Conservation (phyloP, 1,140 invertebrate genomes). For the Vanessa tameamea region DNA sequence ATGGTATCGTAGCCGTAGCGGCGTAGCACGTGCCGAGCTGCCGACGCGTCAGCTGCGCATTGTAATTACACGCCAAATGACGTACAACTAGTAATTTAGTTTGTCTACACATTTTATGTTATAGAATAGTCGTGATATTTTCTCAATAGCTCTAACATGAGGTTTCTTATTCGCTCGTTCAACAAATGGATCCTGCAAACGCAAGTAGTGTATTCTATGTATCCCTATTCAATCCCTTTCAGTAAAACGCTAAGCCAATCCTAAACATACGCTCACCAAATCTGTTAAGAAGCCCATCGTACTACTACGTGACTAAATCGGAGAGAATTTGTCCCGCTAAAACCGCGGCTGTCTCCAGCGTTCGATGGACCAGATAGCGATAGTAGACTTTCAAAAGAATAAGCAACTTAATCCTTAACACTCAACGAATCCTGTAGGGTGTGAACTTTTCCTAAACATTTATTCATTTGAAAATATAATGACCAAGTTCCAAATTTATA, state of each 20-base stretch:
- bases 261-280: constrained; percentile 68
- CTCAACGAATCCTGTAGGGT: constrained; percentile 60
- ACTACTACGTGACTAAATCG: constrained; percentile 72
- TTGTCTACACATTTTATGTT: constrained; percentile 50
- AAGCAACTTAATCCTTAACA: constrained; percentile 71
- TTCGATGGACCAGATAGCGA: constrained; percentile 74
- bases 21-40: constrained; percentile 56
- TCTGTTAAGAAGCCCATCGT: constrained; percentile 73
- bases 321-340: constrained; percentile 76
- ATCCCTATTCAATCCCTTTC: constrained; percentile 53
- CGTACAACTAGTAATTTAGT: constrained; percentile 64
- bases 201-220: constrained; percentile 14
- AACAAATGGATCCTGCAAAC: constrained; percentile 3
- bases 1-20: constrained; percentile 50
- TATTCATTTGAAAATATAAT: constrained; percentile 22
- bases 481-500: background rate
- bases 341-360: constrained; percentile 71
- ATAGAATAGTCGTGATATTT: constrained; percentile 34
- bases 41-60: constrained; percentile 63
- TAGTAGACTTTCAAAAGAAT: constrained; percentile 71
- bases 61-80: constrained; percentile 69
- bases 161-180: background rate
- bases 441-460: constrained; percentile 42
- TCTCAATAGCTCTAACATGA: background rate
- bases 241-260: constrained; percentile 63